phyloP scores from a whole-genome alignment of 2,797 vertebrate genomes.

The Chelmon rostratus region DNA sequence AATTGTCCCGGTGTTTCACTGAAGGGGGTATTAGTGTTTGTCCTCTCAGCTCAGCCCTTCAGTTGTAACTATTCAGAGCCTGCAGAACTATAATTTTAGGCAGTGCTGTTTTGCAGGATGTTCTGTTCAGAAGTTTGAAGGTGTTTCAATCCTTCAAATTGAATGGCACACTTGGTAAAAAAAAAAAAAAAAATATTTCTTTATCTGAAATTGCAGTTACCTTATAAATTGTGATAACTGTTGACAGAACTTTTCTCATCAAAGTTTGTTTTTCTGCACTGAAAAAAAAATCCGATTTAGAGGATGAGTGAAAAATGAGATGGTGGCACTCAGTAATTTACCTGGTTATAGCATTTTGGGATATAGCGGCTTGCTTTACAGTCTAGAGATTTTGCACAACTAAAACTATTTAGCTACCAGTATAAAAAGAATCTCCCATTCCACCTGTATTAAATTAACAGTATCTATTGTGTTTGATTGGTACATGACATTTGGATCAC shows the following conservation, averaged over 20 bases:
- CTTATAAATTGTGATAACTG: slow-evolving; percentile 36
- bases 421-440: background rate
- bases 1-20: slow-evolving; percentile 4
- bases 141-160: slow-evolving; percentile 19
- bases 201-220: slow-evolving; percentile 62
- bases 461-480: background rate
- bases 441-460: background rate
- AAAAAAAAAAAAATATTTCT: slow-evolving; percentile 14
- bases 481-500: background rate
- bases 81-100: background rate
- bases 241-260: slow-evolving; percentile 52
- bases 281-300: background rate
- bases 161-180: slow-evolving; percentile 14
- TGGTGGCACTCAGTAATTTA: slow-evolving; percentile 8
- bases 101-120: background rate
- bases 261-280: slow-evolving; percentile 50
- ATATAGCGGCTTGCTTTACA: background rate
- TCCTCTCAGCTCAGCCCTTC: background rate
- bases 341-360: background rate
- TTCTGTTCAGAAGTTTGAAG: slow-evolving; percentile 17
- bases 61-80: background rate
- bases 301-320: slow-evolving; percentile 14
- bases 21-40: slow-evolving; percentile 5
- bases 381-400: background rate
- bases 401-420: background rate